Base-by-base conservation (phyloP, 2,888 invertebrate species). In the Strigamia transsilvanica region DNA sequence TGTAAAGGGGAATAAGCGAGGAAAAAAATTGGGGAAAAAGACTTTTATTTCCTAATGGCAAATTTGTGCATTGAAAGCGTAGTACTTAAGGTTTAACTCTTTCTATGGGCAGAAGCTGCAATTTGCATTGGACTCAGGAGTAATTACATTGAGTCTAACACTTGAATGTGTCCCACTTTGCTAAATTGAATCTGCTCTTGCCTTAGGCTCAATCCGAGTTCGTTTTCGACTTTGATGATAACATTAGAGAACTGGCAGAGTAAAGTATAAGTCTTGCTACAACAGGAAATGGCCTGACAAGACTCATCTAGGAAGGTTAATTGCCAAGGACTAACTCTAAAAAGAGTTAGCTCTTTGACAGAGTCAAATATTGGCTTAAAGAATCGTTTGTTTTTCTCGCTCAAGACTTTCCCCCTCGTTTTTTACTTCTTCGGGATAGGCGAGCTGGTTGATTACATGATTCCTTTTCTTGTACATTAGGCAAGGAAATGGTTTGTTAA, bases 111-210 rank as follows among this genome's bases (percentile, higher is more conserved):
- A 73, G 73, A 73, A 73, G 73, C 73, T 73, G 73, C 73, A 73
- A 73, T 73, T 73, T 73, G 73, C 73, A 73, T 73, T 27, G 73
- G 73, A 73, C 73, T 73, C 27, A 12, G 73, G 32, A 73, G 73
- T 73, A 73, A 73, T 73, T 73, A 73, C 73, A 73, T 73, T 73
- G 73, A 73, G 73, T 73, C 73, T 73, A 73, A 73, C 73, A 73
- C 73, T 73, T 73, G 73, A 73, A 73, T 73, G 73, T 73, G 73
- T 73, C 73, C 73, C 73, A 73, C 73, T 73, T 73, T 73, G 73
- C 73, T 73, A 73, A 73, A 73, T 73, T 73, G 73, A 73, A 73
- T 73, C 73, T 73, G 27, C 23, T 23, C 73, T 32, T 73, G 73
- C 73, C 73, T 73, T 32, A 32, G 73, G 73, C 73, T 73, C 73